Evolutionary conservation across 2,888 invertebrate genomes (phyloP).

Genomic region (Elysia crispata): DNA sequence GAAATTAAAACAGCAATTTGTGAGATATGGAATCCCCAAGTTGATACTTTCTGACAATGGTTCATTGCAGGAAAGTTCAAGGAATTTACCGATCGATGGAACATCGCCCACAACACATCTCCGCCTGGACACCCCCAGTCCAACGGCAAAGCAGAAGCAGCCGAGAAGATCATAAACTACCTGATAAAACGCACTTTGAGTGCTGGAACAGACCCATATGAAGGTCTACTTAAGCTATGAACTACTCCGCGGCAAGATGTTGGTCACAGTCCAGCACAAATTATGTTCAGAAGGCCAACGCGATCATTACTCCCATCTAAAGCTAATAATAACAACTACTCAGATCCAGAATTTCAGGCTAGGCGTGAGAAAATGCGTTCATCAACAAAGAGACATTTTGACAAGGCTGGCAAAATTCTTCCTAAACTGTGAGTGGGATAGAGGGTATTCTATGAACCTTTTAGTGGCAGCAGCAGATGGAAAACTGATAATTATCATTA

Average conservation of each 20-base stretch:
- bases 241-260: conserved; percentile 36
- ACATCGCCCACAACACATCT: conserved; percentile 36
- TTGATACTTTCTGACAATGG: conserved; percentile 36
- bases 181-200: conserved; percentile 35
- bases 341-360: no score
- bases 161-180: conserved; percentile 35
- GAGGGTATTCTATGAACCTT: not conserved
- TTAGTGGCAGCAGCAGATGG: not conserved
- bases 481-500: no score
- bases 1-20: conserved; percentile 53
- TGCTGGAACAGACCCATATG: conserved; percentile 42
- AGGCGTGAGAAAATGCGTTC: no score
- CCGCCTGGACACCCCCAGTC: conserved; percentile 35
- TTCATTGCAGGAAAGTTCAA: conserved; percentile 38
- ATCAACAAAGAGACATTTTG: not conserved
- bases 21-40: conserved; percentile 50
- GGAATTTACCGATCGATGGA: conserved; percentile 16
- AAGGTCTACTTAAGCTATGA: conserved; percentile 39
- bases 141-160: conserved; percentile 38
- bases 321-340: no score
- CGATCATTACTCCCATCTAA: conserved; percentile 12
- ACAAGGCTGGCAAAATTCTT: not conserved
- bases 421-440: not conserved
- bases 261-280: conserved; percentile 31
- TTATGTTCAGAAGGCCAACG: conserved; percentile 27